Evolutionary conservation across 2,113 vertebrate genomes (phyloP).

Genomic region (Actenoides hombroni): DNA sequence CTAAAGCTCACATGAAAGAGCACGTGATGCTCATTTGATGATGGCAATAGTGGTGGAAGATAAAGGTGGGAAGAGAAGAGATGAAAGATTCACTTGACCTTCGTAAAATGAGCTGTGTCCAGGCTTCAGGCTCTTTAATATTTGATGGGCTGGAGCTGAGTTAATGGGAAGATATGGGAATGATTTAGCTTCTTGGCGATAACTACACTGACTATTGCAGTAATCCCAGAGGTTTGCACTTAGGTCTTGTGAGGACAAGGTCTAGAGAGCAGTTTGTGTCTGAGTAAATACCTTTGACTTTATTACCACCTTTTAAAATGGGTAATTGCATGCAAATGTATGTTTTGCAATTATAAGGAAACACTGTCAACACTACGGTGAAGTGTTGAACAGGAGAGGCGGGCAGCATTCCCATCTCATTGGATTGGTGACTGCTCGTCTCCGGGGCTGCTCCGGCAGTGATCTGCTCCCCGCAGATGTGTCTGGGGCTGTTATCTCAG

Average conservation of each 20-base stretch:
- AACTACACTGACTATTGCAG: background rate
- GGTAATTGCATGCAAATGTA: background rate
- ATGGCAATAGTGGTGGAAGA: background rate
- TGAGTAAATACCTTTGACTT: background rate
- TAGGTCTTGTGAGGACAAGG: constrained; percentile 24
- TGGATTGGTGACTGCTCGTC: background rate
- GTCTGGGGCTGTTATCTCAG: accelerated
- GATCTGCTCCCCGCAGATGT: accelerated
- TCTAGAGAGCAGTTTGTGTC: background rate
- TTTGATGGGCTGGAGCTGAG: constrained; percentile 17
- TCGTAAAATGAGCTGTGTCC: background rate
- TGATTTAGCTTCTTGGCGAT: background rate
- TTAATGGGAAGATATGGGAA: constrained; percentile 14
- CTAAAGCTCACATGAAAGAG: background rate
- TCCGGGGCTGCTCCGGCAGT: background rate
- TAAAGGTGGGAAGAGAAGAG: background rate
- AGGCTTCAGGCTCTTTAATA: constrained; percentile 10
- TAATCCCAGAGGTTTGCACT: background rate
- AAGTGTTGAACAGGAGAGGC: background rate
- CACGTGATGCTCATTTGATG: background rate
- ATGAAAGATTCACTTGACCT: constrained; percentile 18
- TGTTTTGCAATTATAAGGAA: background rate
- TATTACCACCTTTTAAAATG: background rate
- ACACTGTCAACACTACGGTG: background rate
- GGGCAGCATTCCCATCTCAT: accelerated